A percentile compares a stretch with the other conserved stretches of the same genome.
Conservation (phyloP, 2,113 vertebrate genomes). For the Cairina moschata region DNA sequence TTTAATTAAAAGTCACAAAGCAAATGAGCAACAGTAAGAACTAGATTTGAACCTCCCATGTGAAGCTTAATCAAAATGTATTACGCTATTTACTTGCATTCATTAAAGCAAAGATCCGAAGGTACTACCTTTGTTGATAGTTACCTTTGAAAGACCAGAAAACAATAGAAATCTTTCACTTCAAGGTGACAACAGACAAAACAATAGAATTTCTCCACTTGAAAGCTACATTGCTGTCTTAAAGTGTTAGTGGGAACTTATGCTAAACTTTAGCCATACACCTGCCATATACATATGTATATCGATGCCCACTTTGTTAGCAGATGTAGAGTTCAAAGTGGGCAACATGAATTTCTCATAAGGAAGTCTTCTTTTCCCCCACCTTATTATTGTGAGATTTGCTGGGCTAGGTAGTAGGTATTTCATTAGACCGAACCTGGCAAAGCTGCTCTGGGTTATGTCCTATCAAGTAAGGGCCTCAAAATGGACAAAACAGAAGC, state of each 20-base stretch:
- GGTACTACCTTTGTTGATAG: not conserved
- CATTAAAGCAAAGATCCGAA: not conserved
- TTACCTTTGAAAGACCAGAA: not conserved
- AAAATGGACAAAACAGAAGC: not conserved
- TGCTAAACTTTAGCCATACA: not conserved
- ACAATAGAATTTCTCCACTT: not conserved
- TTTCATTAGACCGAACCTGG: not conserved
- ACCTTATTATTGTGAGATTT: not conserved
- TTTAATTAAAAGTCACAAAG: conserved; percentile 22
- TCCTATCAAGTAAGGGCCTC: not conserved
- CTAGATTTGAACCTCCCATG: not conserved
- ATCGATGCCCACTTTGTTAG: not conserved
- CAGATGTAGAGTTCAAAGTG: not conserved
- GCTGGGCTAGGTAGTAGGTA: not conserved
- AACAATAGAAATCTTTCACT: not conserved
- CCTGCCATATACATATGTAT: not conserved
- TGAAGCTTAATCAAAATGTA: not conserved
- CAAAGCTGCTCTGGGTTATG: not conserved
- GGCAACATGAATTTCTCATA: not conserved
- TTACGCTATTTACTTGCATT: not conserved
- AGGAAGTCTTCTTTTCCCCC: accelerated
- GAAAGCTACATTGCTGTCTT: not conserved
- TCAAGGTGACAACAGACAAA: not conserved
- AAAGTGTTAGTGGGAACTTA: not conserved
- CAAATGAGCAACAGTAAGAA: not conserved